A percentile compares a stretch with the other conserved stretches of the same genome.
These are phyloP conservation scores for Amaurobius ferox DNA, from an alignment of 2,888 invertebrate species.

Conservation along the genomic window DNA sequence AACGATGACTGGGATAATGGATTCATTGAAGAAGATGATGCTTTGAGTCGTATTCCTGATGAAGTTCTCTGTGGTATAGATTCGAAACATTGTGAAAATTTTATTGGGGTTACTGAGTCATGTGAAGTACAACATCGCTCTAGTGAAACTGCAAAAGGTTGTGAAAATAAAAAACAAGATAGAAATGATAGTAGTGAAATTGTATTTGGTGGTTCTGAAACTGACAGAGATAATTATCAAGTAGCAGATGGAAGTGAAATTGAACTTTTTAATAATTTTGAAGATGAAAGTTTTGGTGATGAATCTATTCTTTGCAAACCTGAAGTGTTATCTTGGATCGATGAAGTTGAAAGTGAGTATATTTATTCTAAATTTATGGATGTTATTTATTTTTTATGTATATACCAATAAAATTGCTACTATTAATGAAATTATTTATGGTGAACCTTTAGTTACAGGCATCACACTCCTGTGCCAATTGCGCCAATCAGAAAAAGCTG, in stretches of 20 bases:
- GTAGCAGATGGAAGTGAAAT: neutral
- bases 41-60: slow-evolving; percentile 46
- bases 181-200: neutral
- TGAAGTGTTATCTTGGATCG: slow-evolving; percentile 53
- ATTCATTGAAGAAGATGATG: slow-evolving; percentile 50
- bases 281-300: slow-evolving; percentile 62
- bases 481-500: too few species aligned
- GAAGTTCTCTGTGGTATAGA: slow-evolving; percentile 36
- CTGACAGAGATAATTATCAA: neutral
- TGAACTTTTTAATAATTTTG: slow-evolving; percentile 47
- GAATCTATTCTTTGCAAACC: slow-evolving; percentile 58
- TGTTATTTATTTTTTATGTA: too few species aligned
- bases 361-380: neutral
- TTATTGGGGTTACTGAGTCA: too few species aligned
- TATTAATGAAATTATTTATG: too few species aligned
- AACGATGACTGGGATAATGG: slow-evolving; percentile 53
- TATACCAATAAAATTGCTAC: too few species aligned
- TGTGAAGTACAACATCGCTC: too few species aligned
- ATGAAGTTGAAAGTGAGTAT: slow-evolving; percentile 64
- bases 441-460: too few species aligned
- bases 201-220: neutral
- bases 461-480: too few species aligned
- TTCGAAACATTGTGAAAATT: too few species aligned
- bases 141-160: neutral
- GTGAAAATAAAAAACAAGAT: neutral